Percentiles rank a stretch among this genome's conserved stretches.
Conservation (phyloP, 2,113 vertebrate species). For the Uropsilus gracilis region DNA sequence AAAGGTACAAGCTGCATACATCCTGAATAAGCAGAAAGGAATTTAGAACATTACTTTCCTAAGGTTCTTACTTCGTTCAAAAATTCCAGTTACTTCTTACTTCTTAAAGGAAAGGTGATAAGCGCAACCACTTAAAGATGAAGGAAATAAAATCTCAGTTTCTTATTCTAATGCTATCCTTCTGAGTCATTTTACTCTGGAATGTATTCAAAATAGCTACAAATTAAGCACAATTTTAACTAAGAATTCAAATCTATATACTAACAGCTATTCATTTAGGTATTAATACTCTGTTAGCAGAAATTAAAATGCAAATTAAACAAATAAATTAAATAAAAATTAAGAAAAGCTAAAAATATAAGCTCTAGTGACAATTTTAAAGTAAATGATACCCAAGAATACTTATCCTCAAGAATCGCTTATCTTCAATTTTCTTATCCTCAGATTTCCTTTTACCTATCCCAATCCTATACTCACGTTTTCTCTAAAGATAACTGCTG, state of each 20-base stretch:
- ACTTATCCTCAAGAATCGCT: neutral
- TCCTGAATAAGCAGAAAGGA: neutral
- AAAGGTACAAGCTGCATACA: neutral
- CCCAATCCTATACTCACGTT: neutral
- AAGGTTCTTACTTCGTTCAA: constrained; percentile 43
- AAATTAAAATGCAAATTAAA: no score
- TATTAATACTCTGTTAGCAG: no score
- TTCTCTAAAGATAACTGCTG: neutral
- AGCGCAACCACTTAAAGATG: constrained; percentile 20
- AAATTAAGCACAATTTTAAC: constrained; percentile 8
- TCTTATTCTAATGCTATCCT: neutral
- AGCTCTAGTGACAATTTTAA: neutral
- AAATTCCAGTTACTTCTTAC: constrained; percentile 7
- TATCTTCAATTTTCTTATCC: no score
- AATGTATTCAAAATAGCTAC: constrained; percentile 17
- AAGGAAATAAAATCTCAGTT: constrained; percentile 41
- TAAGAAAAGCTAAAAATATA: neutral
- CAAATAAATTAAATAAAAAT: constrained; percentile 50
- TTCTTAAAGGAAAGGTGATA: neutral
- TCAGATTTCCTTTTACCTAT: neutral
- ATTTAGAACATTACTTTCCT: neutral
- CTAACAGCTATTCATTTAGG: constrained; percentile 1
- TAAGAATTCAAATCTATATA: constrained; percentile 17
- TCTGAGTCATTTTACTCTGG: neutral
- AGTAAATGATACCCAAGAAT: neutral